Conservation (phyloP, 2,888 invertebrate species). For the Leuctra nigra region DNA sequence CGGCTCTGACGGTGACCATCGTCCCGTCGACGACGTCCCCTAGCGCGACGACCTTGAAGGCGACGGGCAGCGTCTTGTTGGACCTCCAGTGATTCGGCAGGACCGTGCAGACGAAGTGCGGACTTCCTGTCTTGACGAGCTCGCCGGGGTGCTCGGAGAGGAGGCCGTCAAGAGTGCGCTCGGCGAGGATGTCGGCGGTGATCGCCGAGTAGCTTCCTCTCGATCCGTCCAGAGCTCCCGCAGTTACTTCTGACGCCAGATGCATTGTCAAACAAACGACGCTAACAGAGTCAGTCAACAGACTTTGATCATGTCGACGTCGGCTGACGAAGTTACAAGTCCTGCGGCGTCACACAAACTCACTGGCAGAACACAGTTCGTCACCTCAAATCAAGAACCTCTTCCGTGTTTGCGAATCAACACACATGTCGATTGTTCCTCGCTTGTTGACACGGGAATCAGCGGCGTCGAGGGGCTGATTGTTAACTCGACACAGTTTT, state of each 20-base stretch:
- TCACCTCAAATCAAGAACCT: constrained; percentile 16
- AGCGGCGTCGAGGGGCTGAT: neutral
- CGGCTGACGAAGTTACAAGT: neutral
- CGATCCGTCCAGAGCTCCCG: constrained; percentile 7
- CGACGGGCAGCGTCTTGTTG: constrained; percentile 93
- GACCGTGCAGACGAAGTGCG: constrained; percentile 81
- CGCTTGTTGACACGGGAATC: constrained; percentile 1
- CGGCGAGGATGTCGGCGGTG: constrained; percentile 76
- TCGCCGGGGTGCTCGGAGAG: constrained; percentile 89
- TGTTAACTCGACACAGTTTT: too few relatives aligned
- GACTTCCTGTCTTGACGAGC: constrained; percentile 89
- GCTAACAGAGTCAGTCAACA: neutral
- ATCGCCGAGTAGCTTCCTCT: constrained; percentile 37
- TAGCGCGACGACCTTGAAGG: constrained; percentile 89
- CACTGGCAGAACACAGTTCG: constrained; percentile 1
- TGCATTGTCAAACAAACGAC: constrained; percentile 25
- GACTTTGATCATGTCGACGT: constrained; percentile 1
- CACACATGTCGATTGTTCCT: constrained; percentile 9
- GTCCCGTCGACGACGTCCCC: constrained; percentile 94
- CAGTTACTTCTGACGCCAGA: constrained; percentile 24
- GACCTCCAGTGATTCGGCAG: constrained; percentile 94
- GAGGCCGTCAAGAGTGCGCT: constrained; percentile 75
- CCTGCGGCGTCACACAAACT: constrained; percentile 13
- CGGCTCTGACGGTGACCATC: constrained; percentile 85
- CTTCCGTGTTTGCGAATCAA: constrained; percentile 6